Base-by-base conservation (phyloP, 2,888 invertebrate genomes). In the Lepetodrilus schrolli region DNA sequence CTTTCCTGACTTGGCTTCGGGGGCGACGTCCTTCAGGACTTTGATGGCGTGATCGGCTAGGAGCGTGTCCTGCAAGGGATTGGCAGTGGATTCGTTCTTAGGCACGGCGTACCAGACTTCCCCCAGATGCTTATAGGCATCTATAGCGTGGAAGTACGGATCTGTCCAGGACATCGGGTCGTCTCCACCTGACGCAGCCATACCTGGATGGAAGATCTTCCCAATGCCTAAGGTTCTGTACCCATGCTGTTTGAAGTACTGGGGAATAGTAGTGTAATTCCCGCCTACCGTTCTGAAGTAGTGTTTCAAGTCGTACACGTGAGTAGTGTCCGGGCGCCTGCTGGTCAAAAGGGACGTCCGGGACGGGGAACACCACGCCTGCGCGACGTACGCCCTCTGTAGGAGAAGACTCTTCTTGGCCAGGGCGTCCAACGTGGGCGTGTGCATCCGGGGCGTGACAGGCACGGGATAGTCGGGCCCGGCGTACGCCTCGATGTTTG, bases 1-100 rank as follows among this genome's bases (percentile, higher is more conserved):
- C 43, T 43, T 17, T 17, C 13, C 43, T n/a, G 95, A 92, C 80
- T 95, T 91, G 91, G 94, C 96, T 88, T 94, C 20, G 5, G 26
- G 21, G 13, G 68, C 91, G 78, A 90, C 88, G 0, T 96, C 96
- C 91, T 94, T 95, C 85, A 95, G 96, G 10, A 96, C 92, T 90
- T 81, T 96, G 94, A 80, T 51, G n/a, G 80, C 78, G 36, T 69
- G 43, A 23, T 74, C 72, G 2, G 80, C 78, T 1, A 77, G 74
- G 48, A 68, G 50, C 36, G 58, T 72, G 65, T 81, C 80, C 43
- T 43, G 38, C n/a, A 38, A 17, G 13, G 43, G 43, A 4, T 43
- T 1, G 3, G 43, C 43, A 3, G 13, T 43, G 4, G 4, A 13
- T 43, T 17, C 17, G 4, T 43, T 17, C 43, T 43, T 17, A 4